Evolutionary conservation across 2,888 invertebrate species (phyloP), one percentile per base, ranked within the genome.

Genomic region (Amphiduros pacificus): DNA sequence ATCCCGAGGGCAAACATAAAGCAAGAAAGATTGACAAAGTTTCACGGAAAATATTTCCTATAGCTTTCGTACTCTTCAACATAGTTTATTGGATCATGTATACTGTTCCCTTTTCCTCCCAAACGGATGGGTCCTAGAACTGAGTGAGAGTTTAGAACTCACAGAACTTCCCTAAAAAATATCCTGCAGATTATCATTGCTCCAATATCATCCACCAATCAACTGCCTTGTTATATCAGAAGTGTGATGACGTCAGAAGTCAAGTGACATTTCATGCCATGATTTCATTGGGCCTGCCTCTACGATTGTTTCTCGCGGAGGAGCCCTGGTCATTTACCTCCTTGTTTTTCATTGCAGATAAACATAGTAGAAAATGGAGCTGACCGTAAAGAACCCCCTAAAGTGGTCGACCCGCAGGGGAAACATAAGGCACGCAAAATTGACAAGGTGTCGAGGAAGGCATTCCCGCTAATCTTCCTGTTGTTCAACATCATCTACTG

Each of bases 401-500:
- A 58, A 51, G 58, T 58, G 58, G 58, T 58, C 32, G 58, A 58
- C 50, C 58, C 58, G 48, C 40, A 65, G 36, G 67, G 67, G 48
- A 67, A 67, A 51, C 55, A 54, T 22, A 67, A 65, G 59, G 67
- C 67, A 9, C 56, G 65, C 14, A 49, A 55, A 51, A 63, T 69
- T 28, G 69, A 69, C 65, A 69, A 69, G 54, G 59, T 69, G 29
- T 69, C 69, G 24, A 40, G 69, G 41, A 69, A 66, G 51, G 54
- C 61, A 31, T 69, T 69, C 60, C 69, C 69, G 2, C 54, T 69
- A 14, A 66, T 66, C 27, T 69, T 69, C 60, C 55, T 68, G 24
- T 55, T 68, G 26, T 69, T 69, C 63, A 69, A 70, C 49, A 60
- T 69, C 41, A 61, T 69, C 48, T 69, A 69, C 60, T 69, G 69